Conservation (phyloP, 2,113 vertebrate genomes). For the Chaetodon trifascialis region DNA sequence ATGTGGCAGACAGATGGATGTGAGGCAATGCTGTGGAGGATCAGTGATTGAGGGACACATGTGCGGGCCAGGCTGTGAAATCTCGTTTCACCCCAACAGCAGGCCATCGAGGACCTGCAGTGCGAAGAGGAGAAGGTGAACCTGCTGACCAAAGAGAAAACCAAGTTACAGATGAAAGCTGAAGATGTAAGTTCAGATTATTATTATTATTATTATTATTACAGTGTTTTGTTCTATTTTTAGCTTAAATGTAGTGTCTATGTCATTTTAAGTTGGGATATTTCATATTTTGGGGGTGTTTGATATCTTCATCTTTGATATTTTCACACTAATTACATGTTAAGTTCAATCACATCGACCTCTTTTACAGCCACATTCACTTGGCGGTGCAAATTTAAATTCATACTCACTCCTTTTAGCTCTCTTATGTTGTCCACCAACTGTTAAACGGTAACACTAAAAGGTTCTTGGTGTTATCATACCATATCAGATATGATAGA, state of each 20-base stretch:
- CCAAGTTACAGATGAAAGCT: conserved; percentile 80
- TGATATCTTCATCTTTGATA: background rate
- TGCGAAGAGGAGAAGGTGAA: conserved; percentile 85
- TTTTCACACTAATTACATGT: too few relatives aligned
- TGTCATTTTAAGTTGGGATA: background rate
- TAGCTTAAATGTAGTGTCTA: background rate
- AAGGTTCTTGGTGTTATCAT: background rate
- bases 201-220: too few relatives aligned
- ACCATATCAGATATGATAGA: background rate
- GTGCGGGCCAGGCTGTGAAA: conserved; percentile 54
- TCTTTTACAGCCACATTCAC: too few relatives aligned
- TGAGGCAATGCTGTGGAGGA: conserved; percentile 6
- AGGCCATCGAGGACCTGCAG: conserved; percentile 84
- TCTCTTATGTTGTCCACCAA: too few relatives aligned
- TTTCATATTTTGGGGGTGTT: background rate
- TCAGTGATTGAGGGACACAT: conserved; percentile 55
- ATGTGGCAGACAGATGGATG: conserved; percentile 61
- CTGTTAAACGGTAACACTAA: background rate
- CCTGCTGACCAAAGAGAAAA: conserved; percentile 82
- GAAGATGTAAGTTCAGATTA: conserved; percentile 76
- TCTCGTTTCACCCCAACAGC: conserved; percentile 69
- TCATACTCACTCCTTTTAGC: too few relatives aligned
- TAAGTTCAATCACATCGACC: too few relatives aligned
- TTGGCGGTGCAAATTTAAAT: too few relatives aligned
- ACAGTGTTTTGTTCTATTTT: background rate